These are phyloP conservation scores for Neodiprion fabricii DNA, from an alignment of 1,140 invertebrate genomes.

Conservation along the genomic window DNA sequence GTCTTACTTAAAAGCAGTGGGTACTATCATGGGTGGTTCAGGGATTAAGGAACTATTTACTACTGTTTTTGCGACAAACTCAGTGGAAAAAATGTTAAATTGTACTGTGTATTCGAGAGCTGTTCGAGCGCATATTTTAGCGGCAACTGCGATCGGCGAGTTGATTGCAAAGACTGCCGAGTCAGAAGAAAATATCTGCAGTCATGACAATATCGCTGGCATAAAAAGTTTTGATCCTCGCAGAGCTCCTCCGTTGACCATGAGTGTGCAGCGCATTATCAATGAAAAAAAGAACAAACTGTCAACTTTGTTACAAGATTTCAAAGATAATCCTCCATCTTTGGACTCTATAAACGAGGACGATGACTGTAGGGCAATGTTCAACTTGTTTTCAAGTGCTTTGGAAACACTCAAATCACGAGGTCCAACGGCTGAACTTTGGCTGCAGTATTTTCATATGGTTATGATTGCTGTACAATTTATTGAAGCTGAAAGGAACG, in stretches of 20 bases:
- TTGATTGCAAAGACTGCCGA: no score
- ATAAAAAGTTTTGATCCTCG: no score
- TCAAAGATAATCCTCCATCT: background rate
- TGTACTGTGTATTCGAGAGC: conserved; percentile 50
- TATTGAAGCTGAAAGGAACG: conserved; percentile 49
- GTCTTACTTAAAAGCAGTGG: no score
- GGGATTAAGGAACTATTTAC: conserved; percentile 39
- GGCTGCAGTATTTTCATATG: conserved; percentile 56
- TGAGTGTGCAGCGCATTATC: no score
- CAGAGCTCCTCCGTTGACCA: no score
- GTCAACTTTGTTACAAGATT: background rate
- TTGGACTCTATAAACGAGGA: background rate
- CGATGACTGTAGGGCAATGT: background rate
- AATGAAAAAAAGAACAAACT: background rate
- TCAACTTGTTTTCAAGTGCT: background rate
- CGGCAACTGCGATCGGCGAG: conserved; percentile 29
- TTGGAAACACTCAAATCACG: background rate
- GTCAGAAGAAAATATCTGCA: no score
- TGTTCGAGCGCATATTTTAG: conserved; percentile 48
- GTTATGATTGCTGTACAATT: conserved; percentile 46
- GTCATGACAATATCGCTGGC: background rate
- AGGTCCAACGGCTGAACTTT: conserved; percentile 34
- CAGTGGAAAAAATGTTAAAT: conserved; percentile 46
- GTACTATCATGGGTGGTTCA: conserved; percentile 40
- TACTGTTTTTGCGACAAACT: conserved; percentile 33